Base-by-base conservation (phyloP, 2,113 vertebrate species). In the Coptodon rendalli region DNA sequence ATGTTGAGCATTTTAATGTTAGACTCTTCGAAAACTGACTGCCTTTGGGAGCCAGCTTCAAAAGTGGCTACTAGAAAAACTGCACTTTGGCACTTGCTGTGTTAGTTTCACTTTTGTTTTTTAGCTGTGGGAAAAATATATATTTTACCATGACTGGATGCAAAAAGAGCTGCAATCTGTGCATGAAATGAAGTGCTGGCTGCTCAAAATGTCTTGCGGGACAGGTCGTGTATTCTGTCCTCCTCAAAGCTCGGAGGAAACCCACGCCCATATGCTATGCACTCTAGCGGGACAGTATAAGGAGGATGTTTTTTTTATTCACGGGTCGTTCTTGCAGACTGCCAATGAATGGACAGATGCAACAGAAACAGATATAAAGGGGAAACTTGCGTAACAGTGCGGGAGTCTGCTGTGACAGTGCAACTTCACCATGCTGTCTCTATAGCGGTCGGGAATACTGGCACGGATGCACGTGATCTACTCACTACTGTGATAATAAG, bases 341-440 rank as follows among this genome's bases (percentile, higher is more conserved):
- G 36, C 10, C 24, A 73, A 81, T 83, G 82, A 91, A 88, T 59
- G 83, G 81, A 31, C 13, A 8, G 38, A 59, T 9, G 7, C 7
- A 17, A 50, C 71, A 78, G 14, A 29, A 50, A 76, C 24, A 54
- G n/a, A 48, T n/a, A 13, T 6, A 71, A 6, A 17, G 56, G 73
- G 82, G 87, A 14, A 31, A 68, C 85, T 92, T 86, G 89, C 87
- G 90, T 89, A 94, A 93, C 91, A 90, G 88, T 52, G 34, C 6
- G 45, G 4, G 19, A 27, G 6, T 52, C 83, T 83, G 38, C 73
- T 53, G 71, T 91, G 89, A 92, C 92, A 59, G 81, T 59, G 89
- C 89, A 87, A 91, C 87, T 88, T 87, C 89, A 52, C 63, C 22
- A 53, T 68, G 84, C 76, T 83, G 63, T 45, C 59, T 52, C 48